phyloP scores from a whole-genome alignment of 2,797 vertebrate genomes.

The Macrochelys suwanniensis region DNA sequence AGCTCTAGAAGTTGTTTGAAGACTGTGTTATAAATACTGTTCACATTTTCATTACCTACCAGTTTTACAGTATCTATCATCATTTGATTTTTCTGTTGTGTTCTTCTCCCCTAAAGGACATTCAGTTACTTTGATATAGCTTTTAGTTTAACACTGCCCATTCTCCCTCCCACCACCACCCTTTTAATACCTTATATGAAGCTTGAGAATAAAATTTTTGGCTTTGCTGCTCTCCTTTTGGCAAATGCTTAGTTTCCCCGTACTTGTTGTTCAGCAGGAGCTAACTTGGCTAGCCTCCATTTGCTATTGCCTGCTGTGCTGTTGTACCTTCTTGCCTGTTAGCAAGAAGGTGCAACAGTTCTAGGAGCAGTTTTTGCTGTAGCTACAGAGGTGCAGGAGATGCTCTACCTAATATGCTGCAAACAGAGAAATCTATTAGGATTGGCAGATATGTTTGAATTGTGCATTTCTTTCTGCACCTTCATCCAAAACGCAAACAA shows the following conservation, averaged over 20 bases:
- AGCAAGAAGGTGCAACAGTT: constrained; percentile 35
- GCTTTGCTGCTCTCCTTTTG: neutral
- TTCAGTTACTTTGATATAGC: neutral
- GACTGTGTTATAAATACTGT: neutral
- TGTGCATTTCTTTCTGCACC: neutral
- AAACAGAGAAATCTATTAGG: neutral
- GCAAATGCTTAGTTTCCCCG: neutral
- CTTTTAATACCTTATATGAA: neutral
- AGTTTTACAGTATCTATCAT: neutral
- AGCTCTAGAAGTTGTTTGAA: neutral
- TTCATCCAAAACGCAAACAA: neutral
- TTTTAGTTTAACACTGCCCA: neutral
- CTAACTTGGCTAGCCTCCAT: neutral
- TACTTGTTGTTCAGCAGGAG: constrained; percentile 15
- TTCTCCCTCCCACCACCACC: neutral
- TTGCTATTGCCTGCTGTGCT: neutral
- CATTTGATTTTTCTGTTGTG: neutral
- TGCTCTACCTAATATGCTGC: neutral
- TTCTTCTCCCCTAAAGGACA: rapidly evolving
- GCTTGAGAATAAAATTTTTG: neutral
- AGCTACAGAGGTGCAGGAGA: neutral
- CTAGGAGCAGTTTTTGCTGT: neutral
- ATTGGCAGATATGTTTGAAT: neutral
- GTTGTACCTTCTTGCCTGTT: neutral
- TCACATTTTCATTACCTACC: neutral